Base-by-base conservation (phyloP, 2,113 vertebrate genomes). In the Etia nguti region DNA sequence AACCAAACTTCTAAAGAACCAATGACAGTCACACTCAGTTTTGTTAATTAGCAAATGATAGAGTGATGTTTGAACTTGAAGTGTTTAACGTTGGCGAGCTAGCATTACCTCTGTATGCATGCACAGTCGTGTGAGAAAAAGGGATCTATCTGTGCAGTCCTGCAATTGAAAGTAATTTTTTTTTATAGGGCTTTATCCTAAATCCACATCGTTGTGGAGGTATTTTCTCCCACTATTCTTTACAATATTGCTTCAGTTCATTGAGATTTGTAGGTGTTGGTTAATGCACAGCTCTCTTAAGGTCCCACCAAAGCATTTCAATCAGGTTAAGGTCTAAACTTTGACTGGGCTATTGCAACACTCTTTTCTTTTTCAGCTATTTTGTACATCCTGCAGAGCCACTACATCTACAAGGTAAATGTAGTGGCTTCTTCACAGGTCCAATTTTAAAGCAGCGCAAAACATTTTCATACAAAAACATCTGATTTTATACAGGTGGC, bases 41-140 rank as follows among this genome's bases (percentile, higher is more conserved):
- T 54, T 13, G 13, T 43, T 86, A 46, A 73, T 86, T 70, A 73
- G 26, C 57, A 22, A 82, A 65, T 81, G 26, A 29, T 20, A 60
- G 16, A 34, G 60, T 10, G 6, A 65, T 65, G 2, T 65, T 65
- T 20, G 43, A 75, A 75, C 11, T 20, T 75, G 43, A 75, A 75
- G 6, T 20, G 15, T 18, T 31, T 75, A 48, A 29, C 2, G 4
- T 75, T 24, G 1, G 41, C 1, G 0, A 46, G 5, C 22, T 46
- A 73, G 65, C 13, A 73, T 46, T 46, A 73, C 46, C 36, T 22
- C 13, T 41, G 62, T 24, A 24, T 43, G 38, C 12, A 43, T 16
- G 38, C 36, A 41, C 36, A 43, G 65, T 70, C n/a, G 24, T 70
- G 65, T 70, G 38, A 68, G 62, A 41, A 70, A 70, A 70, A 38